Evolutionary conservation across 2,888 invertebrate species (phyloP).

Genomic region (Hypomecis punctinalis): DNA sequence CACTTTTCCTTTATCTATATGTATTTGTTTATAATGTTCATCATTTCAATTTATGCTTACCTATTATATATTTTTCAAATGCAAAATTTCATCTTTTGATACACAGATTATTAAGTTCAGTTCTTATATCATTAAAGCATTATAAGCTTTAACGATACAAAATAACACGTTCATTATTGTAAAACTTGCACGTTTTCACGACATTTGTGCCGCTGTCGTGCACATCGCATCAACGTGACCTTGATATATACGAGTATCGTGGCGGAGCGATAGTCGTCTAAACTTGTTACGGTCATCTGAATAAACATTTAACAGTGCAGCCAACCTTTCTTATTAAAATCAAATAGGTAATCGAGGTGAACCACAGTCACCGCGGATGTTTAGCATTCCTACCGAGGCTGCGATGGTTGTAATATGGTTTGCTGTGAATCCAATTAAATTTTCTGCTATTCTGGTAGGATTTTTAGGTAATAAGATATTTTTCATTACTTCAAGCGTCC

Average conservation of each 20-base stretch:
- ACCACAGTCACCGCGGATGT: conserved; percentile 55
- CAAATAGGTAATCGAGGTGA: conserved; percentile 65
- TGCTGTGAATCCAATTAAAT: neutral
- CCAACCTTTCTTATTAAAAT: conserved; percentile 67
- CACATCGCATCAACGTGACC: conserved; percentile 17
- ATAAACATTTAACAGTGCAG: conserved; percentile 50
- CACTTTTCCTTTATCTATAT: too few relatives aligned
- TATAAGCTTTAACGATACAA: conserved; percentile 4
- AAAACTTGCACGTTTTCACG: conserved; percentile 18
- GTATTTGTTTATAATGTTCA: too few relatives aligned
- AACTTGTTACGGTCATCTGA: conserved; percentile 54
- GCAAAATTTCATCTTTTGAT: too few relatives aligned
- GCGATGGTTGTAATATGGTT: conserved; percentile 22
- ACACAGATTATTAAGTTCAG: neutral
- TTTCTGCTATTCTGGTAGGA: neutral
- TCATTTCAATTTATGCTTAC: too few relatives aligned
- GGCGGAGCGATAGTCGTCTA: conserved; percentile 34
- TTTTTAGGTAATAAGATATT: too few relatives aligned
- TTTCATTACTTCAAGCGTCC: too few relatives aligned
- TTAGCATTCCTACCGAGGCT: conserved; percentile 51
- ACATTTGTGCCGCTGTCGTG: conserved; percentile 9
- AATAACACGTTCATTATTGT: conserved; percentile 2
- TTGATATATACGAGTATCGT: conserved; percentile 18
- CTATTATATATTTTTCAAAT: too few relatives aligned
- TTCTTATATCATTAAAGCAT: neutral